Evolutionary conservation across 1,140 invertebrate genomes (phyloP).

Genomic region (Ostrea denselamellosa): DNA sequence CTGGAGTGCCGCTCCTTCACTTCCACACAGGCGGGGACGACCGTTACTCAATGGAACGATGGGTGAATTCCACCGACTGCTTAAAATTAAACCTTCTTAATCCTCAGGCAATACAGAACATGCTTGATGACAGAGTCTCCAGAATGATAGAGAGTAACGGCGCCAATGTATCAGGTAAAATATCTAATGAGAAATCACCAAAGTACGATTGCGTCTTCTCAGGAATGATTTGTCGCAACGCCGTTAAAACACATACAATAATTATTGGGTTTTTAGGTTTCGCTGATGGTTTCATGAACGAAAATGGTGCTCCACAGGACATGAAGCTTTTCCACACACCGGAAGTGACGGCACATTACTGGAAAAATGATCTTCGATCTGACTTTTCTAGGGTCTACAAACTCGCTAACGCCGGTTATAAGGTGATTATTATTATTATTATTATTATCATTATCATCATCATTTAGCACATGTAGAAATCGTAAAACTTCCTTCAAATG

Average conservation of each 20-base stretch:
- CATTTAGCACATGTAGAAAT: too few species aligned
- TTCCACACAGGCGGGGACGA: slow-evolving; percentile 77
- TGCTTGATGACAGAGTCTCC: slow-evolving; percentile 57
- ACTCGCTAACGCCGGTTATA: slow-evolving; percentile 68
- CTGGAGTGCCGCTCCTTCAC: slow-evolving; percentile 65
- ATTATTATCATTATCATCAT: too few species aligned
- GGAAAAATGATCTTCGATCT: slow-evolving; percentile 75
- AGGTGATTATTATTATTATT: slow-evolving; percentile 47
- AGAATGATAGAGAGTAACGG: slow-evolving; percentile 43
- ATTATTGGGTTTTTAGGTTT: neutral
- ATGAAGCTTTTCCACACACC: slow-evolving; percentile 41
- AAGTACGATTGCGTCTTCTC: neutral
- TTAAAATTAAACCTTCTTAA: slow-evolving; percentile 14
- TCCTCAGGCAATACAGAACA: slow-evolving; percentile 31
- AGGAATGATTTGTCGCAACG: too few species aligned
- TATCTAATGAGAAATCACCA: neutral
- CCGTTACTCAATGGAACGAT: slow-evolving; percentile 62
- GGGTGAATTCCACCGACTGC: slow-evolving; percentile 68
- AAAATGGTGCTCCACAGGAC: slow-evolving; percentile 28
- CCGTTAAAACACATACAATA: too few species aligned
- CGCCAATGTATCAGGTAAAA: neutral
- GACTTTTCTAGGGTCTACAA: slow-evolving; percentile 60
- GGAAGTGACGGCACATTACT: slow-evolving; percentile 66
- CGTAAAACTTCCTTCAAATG: too few species aligned
- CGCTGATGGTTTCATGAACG: slow-evolving; percentile 65